These are phyloP conservation scores for Crocallis elinguaria DNA, from an alignment of 2,888 invertebrate species.

Conservation along the genomic window DNA sequence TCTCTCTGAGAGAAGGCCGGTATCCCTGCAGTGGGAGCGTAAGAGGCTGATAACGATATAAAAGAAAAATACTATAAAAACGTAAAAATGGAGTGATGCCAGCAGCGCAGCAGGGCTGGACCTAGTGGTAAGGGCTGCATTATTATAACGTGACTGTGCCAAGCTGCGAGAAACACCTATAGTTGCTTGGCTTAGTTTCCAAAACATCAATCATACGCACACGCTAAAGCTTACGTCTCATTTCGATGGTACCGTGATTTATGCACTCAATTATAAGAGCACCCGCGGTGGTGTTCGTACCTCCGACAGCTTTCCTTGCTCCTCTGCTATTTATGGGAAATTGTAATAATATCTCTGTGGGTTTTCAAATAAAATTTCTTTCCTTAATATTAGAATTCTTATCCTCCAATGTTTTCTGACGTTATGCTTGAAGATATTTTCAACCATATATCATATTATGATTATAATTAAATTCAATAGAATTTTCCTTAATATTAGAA, in stretches of 20 bases:
- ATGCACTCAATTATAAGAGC: conserved; percentile 71
- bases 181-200: conserved; percentile 37
- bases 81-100: no score
- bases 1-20: no score
- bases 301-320: conserved; percentile 21
- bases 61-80: no score
- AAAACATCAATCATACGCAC: not conserved
- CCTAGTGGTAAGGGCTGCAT: no score
- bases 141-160: no score
- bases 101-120: no score
- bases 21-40: no score
- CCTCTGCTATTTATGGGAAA: conserved; percentile 16
- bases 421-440: conserved; percentile 21
- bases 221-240: conserved; percentile 61
- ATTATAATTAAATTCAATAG: no score
- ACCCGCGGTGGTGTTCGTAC: conserved; percentile 54
- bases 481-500: conserved; percentile 25
- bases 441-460: conserved; percentile 21
- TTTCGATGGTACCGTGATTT: conserved; percentile 72
- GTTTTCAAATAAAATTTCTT: conserved; percentile 18
- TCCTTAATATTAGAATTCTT: conserved; percentile 27
- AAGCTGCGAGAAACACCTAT: no score
- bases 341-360: conserved; percentile 26
- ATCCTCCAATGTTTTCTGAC: conserved; percentile 24
- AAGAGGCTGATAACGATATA: no score